Evolutionary conservation across 1,140 invertebrate genomes (phyloP).

Genomic region (Doryteuthis pealeii): DNA sequence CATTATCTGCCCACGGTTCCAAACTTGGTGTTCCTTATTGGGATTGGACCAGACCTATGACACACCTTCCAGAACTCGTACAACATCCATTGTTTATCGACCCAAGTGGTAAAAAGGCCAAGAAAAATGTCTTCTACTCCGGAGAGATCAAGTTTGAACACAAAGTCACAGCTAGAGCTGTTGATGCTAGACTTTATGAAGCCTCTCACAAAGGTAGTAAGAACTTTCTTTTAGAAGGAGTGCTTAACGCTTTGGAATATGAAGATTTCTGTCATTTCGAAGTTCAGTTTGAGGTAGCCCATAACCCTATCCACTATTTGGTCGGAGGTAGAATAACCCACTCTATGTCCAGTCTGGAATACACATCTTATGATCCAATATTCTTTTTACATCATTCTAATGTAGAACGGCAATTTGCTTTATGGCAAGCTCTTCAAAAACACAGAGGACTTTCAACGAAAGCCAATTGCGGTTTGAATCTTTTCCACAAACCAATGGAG

Average conservation of each 20-base stretch:
- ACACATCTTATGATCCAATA: slow-evolving; percentile 32
- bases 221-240: slow-evolving; percentile 20
- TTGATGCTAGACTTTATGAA: slow-evolving; percentile 29
- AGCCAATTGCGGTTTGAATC: slow-evolving; percentile 21
- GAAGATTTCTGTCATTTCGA: slow-evolving; percentile 35
- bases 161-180: slow-evolving; percentile 25
- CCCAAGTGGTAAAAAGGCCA: slow-evolving; percentile 15
- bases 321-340: slow-evolving; percentile 28
- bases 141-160: slow-evolving; percentile 23
- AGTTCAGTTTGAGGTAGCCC: slow-evolving; percentile 35
- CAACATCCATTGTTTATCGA: slow-evolving; percentile 21
- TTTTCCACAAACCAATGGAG: slow-evolving; percentile 17
- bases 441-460: slow-evolving; percentile 19
- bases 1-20: slow-evolving; percentile 7
- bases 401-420: slow-evolving; percentile 27
- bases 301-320: slow-evolving; percentile 36
- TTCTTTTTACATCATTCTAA: slow-evolving; percentile 26
- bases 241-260: slow-evolving; percentile 33
- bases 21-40: slow-evolving; percentile 13
- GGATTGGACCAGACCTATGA: slow-evolving; percentile 11
- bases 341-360: slow-evolving; percentile 34
- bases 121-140: slow-evolving; percentile 25
- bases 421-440: slow-evolving; percentile 31
- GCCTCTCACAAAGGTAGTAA: slow-evolving; percentile 19
- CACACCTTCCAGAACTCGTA: slow-evolving; percentile 10